A percentile compares a stretch with the other conserved stretches of the same genome.
Conservation (phyloP, 2,888 invertebrate species). For the Timandra comae region DNA sequence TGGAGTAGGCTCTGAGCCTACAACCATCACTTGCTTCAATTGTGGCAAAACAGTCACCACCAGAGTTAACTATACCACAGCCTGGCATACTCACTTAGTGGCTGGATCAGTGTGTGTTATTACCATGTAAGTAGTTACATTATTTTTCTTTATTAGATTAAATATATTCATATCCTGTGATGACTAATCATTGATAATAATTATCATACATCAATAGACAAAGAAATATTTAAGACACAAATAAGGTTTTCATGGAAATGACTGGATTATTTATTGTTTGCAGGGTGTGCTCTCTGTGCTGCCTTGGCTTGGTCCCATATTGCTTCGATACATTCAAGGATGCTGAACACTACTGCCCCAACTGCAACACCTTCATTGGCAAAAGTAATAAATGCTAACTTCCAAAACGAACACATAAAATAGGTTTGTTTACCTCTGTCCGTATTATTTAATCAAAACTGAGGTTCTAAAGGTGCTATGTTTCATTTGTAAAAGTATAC, state of each 20-base stretch:
- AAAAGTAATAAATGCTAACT: slow-evolving; percentile 67
- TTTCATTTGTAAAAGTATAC: too few relatives aligned
- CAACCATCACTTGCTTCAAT: slow-evolving; percentile 64
- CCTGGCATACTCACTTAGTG: slow-evolving; percentile 69
- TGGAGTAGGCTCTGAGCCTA: slow-evolving; percentile 63
- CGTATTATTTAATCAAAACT: too few relatives aligned
- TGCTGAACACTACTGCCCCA: slow-evolving; percentile 70
- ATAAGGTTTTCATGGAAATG: too few relatives aligned
- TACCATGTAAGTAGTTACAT: slow-evolving; percentile 64
- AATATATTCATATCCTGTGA: too few relatives aligned
- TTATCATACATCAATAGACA: too few relatives aligned
- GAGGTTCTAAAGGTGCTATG: too few relatives aligned
- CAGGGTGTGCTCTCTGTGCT: slow-evolving; percentile 71
- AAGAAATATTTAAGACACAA: too few relatives aligned
- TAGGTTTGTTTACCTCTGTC: too few relatives aligned
- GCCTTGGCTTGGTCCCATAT: slow-evolving; percentile 65
- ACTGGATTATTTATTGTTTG: too few relatives aligned
- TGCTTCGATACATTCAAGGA: slow-evolving; percentile 72
- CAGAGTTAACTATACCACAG: slow-evolving; percentile 65
- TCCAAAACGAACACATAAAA: too few relatives aligned
- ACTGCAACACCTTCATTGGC: slow-evolving; percentile 68
- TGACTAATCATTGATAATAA: too few relatives aligned
- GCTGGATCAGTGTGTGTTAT: slow-evolving; percentile 67
- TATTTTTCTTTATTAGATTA: too few relatives aligned
- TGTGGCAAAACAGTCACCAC: slow-evolving; percentile 67